Conservation (phyloP, 2,888 invertebrate genomes). For the Protophormia terraenovae region DNA sequence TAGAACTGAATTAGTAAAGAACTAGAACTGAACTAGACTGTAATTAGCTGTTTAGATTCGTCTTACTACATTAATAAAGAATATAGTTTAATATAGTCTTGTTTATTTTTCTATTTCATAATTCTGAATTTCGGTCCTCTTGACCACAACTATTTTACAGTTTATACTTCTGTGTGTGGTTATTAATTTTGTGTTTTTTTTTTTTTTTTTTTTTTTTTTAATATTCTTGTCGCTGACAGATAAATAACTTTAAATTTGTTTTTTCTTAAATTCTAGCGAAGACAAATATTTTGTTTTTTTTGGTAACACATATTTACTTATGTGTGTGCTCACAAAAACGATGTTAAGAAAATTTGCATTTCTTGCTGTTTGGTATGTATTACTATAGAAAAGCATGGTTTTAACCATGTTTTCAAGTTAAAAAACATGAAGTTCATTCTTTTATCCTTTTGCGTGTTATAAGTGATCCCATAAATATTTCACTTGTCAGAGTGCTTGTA, state of each 20-base stretch:
- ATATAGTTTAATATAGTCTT: too few species aligned
- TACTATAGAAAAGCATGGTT: too few species aligned
- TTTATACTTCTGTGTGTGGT: background rate
- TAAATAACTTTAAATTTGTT: background rate
- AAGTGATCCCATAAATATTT: conserved; percentile 1
- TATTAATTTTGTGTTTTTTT: background rate
- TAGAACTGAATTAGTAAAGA: too few species aligned
- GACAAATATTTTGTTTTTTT: too few species aligned
- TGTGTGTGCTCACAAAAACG: background rate
- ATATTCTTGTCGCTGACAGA: background rate
- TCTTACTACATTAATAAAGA: too few species aligned
- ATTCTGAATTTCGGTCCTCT: too few species aligned
- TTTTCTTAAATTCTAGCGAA: background rate
- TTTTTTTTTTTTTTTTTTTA: background rate
- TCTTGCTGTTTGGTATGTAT: background rate
- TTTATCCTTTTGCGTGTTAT: background rate
- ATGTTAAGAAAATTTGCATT: background rate
- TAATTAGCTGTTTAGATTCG: too few species aligned
- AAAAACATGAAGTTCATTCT: background rate
- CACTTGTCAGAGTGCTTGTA: background rate
- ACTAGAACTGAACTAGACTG: too few species aligned
- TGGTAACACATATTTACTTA: too few species aligned
- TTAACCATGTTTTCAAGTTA: background rate
- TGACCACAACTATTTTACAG: too few species aligned
- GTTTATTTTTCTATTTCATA: too few species aligned